phyloP scores from a whole-genome alignment of 2,113 vertebrate species.

The Penelope pileata region DNA sequence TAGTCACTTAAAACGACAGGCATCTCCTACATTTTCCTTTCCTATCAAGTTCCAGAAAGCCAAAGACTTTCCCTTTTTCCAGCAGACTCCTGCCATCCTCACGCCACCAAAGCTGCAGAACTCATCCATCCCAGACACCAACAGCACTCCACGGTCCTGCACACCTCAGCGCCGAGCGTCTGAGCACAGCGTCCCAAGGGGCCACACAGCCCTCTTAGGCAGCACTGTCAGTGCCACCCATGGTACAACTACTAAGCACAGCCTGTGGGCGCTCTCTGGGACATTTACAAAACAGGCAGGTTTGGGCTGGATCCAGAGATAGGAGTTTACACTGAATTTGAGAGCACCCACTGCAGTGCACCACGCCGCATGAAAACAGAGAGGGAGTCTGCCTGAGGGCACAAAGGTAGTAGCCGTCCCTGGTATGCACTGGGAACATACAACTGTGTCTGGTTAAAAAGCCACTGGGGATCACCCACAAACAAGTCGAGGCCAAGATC shows the following conservation, averaged over 20 bases:
- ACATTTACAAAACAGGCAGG: neutral
- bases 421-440: neutral
- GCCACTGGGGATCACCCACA: neutral
- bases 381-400: neutral
- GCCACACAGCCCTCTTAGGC: fast-evolving
- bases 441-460: neutral
- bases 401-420: neutral
- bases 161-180: fast-evolving
- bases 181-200: fast-evolving
- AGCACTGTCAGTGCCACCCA: fast-evolving
- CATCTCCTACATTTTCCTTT: neutral
- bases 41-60: neutral
- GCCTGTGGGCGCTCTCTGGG: neutral
- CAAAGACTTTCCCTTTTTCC: neutral
- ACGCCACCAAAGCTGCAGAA: neutral
- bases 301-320: fast-evolving
- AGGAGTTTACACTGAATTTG: neutral
- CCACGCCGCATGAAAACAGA: neutral
- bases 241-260: neutral
- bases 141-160: fast-evolving
- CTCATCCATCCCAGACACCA: neutral
- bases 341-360: neutral
- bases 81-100: neutral
- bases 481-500: neutral
- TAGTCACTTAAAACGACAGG: neutral